A percentile compares a stretch with the other conserved stretches of the same genome.
These are phyloP conservation scores for Imbricaverruca yamaguchii DNA, from an alignment of 2,888 invertebrate genomes.

Conservation along the genomic window DNA sequence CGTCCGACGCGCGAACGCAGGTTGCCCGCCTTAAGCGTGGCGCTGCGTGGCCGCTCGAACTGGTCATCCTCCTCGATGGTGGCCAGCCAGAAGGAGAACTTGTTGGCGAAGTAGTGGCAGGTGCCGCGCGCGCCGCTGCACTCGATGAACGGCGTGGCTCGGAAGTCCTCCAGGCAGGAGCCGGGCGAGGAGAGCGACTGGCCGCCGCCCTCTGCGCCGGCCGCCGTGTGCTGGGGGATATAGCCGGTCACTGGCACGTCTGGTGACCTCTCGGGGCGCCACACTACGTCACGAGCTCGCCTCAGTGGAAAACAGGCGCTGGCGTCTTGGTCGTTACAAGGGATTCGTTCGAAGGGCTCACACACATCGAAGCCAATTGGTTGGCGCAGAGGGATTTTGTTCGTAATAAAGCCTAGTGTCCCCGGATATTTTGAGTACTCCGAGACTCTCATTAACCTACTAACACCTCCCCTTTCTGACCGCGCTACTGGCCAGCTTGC, in stretches of 20 bases:
- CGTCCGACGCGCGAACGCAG: constrained; percentile 71
- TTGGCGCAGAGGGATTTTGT: too few species aligned
- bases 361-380: too few species aligned
- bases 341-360: not conserved
- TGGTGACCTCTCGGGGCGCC: too few species aligned
- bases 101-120: constrained; percentile 91
- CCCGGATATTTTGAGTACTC: too few species aligned
- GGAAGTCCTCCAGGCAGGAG: constrained; percentile 94
- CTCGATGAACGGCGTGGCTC: constrained; percentile 96
- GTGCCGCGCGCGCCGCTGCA: constrained; percentile 94
- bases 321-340: not conserved
- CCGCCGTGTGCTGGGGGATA: constrained; percentile 77
- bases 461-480: too few species aligned
- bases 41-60: constrained; percentile 72
- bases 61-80: constrained; percentile 79
- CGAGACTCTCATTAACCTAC: too few species aligned
- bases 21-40: constrained; percentile 86
- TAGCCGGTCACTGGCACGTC: too few species aligned
- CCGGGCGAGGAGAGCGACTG: constrained; percentile 92
- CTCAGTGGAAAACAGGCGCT: too few species aligned
- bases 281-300: too few species aligned
- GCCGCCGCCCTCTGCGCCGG: constrained; percentile 88
- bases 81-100: constrained; percentile 96
- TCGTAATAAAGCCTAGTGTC: too few species aligned
- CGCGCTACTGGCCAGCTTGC: too few species aligned